Evolutionary conservation across 2,888 invertebrate species (phyloP), one percentile per base, ranked within the genome.

Genomic region (Chalcosyrphus nemorum): DNA sequence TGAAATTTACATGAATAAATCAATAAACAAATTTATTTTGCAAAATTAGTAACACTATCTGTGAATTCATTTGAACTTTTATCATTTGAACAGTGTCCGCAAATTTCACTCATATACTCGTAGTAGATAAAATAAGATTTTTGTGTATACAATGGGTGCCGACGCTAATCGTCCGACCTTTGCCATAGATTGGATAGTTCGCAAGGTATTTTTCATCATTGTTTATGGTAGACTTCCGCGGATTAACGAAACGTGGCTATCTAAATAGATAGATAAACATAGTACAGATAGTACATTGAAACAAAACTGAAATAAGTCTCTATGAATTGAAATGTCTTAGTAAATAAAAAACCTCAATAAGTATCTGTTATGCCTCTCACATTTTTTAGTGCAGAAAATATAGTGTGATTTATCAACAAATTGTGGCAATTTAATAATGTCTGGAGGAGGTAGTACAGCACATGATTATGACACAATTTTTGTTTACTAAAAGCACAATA

Each of bases 21-120:
- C 56, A 70, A 45, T 57, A 65, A 35, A 32, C 21, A 35, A 65
- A 43, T 61, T 17, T 29, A 21, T 27, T 54, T 47, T 24, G 47
- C 50, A 13, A 21, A 35, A 13, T 13, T 35, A 65, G 52, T 27
- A 38, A 6, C 15, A 52, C 35, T 24, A 65, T 45, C 61, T 59
- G 27, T 1, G 38, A 2, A 13, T 35, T 59, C 21, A 27, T 43
- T 7, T 59, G 13, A 13, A 43, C 24, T 17, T 13, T 59, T 24
- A 3, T 4, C 3, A 2, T 7, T 5, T 21, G n/a, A n/a, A n/a
- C n/a, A 19, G 27, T 27, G 50, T 24, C 13, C 13, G 13, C 13
- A 2, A 27, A 3, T 0, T 1, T 27, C 11, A 21, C 6, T n/a
- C n/a, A n/a, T n/a, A n/a, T n/a, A n/a, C n/a, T n/a, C n/a, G 7